Conservation (phyloP, 2,888 invertebrate species). For the Lissonota sp. region DNA sequence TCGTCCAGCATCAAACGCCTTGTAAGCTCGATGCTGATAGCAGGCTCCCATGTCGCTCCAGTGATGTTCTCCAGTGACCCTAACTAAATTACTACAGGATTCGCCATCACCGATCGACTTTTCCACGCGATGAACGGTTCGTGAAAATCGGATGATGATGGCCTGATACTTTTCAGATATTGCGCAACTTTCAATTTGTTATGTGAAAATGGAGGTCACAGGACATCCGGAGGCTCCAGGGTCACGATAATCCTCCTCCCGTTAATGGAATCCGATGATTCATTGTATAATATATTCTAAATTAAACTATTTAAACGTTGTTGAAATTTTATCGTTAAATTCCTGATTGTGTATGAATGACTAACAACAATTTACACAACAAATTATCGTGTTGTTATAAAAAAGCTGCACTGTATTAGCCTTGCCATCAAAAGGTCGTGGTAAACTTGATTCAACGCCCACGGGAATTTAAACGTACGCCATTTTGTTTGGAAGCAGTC, state of each 20-base stretch:
- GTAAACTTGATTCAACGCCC: too few relatives aligned
- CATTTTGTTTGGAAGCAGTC: too few relatives aligned
- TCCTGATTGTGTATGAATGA: too few relatives aligned
- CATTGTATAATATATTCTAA: slow-evolving; percentile 49
- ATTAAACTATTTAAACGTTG: slow-evolving; percentile 17
- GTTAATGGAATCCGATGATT: slow-evolving; percentile 53
- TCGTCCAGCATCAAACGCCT: not conserved
- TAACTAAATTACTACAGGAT: too few relatives aligned
- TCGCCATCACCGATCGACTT: not conserved
- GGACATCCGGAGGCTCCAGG: not conserved
- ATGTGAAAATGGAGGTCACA: slow-evolving; percentile 13
- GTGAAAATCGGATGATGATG: slow-evolving; percentile 68
- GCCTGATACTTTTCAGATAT: slow-evolving; percentile 79
- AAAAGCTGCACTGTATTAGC: too few relatives aligned
- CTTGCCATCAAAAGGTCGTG: too few relatives aligned
- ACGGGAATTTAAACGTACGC: too few relatives aligned
- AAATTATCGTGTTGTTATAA: too few relatives aligned
- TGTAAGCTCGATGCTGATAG: slow-evolving; percentile 5
- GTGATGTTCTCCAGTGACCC: slow-evolving; percentile 3
- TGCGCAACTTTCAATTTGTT: slow-evolving; percentile 62
- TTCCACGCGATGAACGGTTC: slow-evolving; percentile 14
- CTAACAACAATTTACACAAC: too few relatives aligned
- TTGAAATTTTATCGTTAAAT: not conserved
- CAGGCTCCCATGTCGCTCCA: slow-evolving; percentile 22
- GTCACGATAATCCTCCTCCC: slow-evolving; percentile 44